These are phyloP conservation scores for Eupeodes latifasciatus DNA, from an alignment of 2,888 invertebrate genomes.

Conservation along the genomic window DNA sequence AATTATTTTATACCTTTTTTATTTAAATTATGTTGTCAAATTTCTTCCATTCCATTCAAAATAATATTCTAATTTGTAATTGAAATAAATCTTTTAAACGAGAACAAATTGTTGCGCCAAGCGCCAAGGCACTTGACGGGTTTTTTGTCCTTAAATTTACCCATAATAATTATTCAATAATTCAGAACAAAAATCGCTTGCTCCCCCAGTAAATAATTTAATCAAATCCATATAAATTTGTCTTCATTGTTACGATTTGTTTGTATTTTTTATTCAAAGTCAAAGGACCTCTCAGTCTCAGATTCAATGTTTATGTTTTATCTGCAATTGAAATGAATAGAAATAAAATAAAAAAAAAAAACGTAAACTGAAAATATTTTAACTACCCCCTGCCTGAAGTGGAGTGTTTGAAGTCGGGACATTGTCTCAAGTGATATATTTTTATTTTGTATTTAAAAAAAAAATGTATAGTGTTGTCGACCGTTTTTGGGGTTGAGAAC, in stretches of 20 bases:
- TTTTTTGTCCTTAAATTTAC: no score
- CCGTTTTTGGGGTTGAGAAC: neutral
- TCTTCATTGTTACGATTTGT: neutral
- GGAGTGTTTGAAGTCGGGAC: constrained; percentile 20
- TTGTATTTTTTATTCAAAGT: constrained; percentile 11
- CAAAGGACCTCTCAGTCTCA: constrained; percentile 30
- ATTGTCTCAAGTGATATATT: constrained; percentile 67
- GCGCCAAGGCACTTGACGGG: no score
- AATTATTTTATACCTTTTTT: no score
- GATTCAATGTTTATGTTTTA: constrained; percentile 44
- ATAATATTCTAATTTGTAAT: no score
- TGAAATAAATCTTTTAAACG: no score
- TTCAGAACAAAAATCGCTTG: no score
- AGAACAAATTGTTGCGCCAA: no score
- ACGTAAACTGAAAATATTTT: constrained; percentile 51
- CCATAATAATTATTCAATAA: no score
- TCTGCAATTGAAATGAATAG: constrained; percentile 29
- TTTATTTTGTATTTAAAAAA: constrained; percentile 22
- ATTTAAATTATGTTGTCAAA: no score
- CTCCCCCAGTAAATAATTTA: no score
- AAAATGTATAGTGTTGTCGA: neutral
- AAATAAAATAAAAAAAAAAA: neutral
- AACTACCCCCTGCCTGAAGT: constrained; percentile 59
- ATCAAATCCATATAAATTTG: no score
- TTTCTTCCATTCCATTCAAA: no score